A percentile compares a stretch with the other conserved stretches of the same genome.
Conservation (phyloP, 64 coral and sea anemone species). For the Pocillopora verrucosa region DNA sequence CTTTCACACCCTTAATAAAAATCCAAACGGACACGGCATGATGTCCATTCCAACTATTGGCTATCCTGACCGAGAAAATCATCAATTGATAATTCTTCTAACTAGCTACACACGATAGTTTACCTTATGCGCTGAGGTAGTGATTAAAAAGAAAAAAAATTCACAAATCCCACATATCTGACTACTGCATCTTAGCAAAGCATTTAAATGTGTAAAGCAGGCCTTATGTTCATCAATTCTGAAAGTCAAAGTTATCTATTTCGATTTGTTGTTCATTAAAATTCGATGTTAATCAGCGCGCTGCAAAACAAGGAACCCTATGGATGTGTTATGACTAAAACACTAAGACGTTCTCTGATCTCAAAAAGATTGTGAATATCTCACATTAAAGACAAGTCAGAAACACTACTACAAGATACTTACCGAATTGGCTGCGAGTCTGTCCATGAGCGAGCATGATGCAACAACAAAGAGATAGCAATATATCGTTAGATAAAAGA, state of each 20-base stretch:
- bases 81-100: too few species aligned
- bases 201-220: too few species aligned
- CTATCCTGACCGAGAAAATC: too few species aligned
- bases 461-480: not conserved
- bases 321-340: not conserved
- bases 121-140: too few species aligned
- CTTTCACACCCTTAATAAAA: not conserved
- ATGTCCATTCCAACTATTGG: not conserved
- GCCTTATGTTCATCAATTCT: too few species aligned
- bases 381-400: not conserved
- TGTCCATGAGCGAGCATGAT: slow-evolving; percentile 36
- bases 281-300: not conserved
- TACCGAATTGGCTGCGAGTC: slow-evolving; percentile 87
- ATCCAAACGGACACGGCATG: not conserved
- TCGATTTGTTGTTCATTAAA: too few species aligned
- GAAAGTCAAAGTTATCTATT: too few species aligned
- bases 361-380: not conserved
- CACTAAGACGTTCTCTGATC: not conserved
- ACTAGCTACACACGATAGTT: too few species aligned
- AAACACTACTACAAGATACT: slow-evolving; percentile 18
- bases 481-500: not conserved
- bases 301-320: not conserved
- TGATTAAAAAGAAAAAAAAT: too few species aligned
- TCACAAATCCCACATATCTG: too few species aligned
- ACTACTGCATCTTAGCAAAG: too few species aligned